These are phyloP conservation scores for Lepidurus apus DNA, from an alignment of 1,140 invertebrate species.

Conservation along the genomic window DNA sequence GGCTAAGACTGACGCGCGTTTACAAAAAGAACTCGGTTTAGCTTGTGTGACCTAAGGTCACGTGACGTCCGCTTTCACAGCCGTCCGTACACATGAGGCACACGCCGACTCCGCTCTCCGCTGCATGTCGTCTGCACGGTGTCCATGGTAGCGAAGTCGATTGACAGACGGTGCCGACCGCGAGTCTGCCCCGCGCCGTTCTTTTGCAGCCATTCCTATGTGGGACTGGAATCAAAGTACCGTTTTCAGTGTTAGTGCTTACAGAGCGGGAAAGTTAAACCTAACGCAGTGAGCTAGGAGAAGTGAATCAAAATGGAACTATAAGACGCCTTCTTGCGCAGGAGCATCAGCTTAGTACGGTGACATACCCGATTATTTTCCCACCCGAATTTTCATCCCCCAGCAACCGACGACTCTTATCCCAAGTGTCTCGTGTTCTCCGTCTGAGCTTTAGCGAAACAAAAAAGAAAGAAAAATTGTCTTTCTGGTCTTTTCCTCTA, in stretches of 20 bases:
- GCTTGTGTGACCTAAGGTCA: background rate
- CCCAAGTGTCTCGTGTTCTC: too few relatives aligned
- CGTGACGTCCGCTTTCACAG: background rate
- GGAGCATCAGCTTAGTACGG: background rate
- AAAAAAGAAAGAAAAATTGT: too few relatives aligned
- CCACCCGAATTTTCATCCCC: background rate
- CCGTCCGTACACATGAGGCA: background rate
- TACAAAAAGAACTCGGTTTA: too few relatives aligned
- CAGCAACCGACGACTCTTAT: too few relatives aligned
- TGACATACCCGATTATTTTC: background rate
- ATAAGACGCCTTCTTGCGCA: background rate
- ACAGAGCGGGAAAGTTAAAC: too few relatives aligned
- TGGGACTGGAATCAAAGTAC: background rate
- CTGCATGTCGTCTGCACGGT: background rate
- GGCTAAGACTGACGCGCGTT: too few relatives aligned
- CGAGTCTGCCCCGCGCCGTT: background rate
- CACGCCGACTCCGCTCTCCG: slow-evolving; percentile 5
- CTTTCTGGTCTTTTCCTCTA: too few relatives aligned
- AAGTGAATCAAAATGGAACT: too few relatives aligned
- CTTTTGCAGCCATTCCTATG: background rate
- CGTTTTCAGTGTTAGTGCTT: too few relatives aligned
- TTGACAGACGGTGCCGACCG: background rate
- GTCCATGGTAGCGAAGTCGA: slow-evolving; percentile 13
- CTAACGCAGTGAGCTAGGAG: too few relatives aligned
- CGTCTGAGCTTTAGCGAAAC: too few relatives aligned